Evolutionary conservation across 2,888 invertebrate species (phyloP), one percentile per base, ranked within the genome.

Genomic region (Sturmia bella): DNA sequence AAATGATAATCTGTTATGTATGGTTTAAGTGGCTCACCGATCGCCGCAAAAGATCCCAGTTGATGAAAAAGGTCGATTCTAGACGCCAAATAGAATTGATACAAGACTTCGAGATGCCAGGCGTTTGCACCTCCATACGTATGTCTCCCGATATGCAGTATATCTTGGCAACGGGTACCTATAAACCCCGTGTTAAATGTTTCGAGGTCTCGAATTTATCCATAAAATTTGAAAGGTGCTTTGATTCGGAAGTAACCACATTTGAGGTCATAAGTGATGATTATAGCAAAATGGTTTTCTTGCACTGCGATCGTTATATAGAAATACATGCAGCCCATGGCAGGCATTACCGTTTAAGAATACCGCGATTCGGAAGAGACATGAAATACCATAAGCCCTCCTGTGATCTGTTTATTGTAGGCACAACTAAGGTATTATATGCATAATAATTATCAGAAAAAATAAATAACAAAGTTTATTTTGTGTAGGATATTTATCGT

Each of bases 91-190:
- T 99, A 86, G 97, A 99, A 91, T 94, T 99, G 50, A 97, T 99
- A 85, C 99, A 99, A 91, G 99, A 99, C 89, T 99, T 99, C 93
- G 97, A 98, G 86, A 99, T 99, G 99, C 99, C 99, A 27, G 97
- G 95, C 61, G 93, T 99, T 0, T 98, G 98, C 88, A 95, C 95
- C 17, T 94, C 94, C 66, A 93, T 99, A 24, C 93, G 94, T 87
- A 93, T 97, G 84, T 96, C 99, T 9, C 95, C 93, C 85, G 99
- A 99, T 92, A 96, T 97, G 17, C 96, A 98, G 84, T 98, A 96
- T 88, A 94, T 99, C 82, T 92, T 98, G 88, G 96, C 96, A 1
- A 95, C 98, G 41, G 99, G 99, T 59, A 96, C 95, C 83, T 99
- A 99, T 90, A 99, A 99, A 89, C 99, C 99, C 0, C 93, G 98